Evolutionary conservation across 2,113 vertebrate genomes (phyloP).

Genomic region (Odontesthes bonariensis): DNA sequence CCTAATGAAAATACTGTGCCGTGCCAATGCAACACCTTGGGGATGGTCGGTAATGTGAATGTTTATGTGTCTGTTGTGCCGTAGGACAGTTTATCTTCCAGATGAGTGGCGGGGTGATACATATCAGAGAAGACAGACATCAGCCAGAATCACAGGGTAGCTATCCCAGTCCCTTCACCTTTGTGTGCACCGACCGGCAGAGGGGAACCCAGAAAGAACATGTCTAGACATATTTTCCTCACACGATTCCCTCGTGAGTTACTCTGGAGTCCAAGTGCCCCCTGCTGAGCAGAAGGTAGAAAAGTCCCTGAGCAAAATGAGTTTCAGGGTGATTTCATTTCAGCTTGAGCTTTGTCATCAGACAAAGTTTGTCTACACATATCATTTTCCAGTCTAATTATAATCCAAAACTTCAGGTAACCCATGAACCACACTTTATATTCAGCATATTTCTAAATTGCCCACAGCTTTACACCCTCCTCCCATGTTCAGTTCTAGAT

Average conservation of each 20-base stretch:
- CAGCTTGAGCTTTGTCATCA: constrained; percentile 32
- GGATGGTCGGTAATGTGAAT: constrained; percentile 33
- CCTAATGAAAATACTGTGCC: constrained; percentile 46
- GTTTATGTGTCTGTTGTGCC: constrained; percentile 30
- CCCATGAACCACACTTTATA: constrained; percentile 40
- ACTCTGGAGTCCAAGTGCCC: constrained; percentile 54
- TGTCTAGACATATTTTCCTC: constrained; percentile 32
- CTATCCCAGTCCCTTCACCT: constrained; percentile 50
- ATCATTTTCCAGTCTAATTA: constrained; percentile 35
- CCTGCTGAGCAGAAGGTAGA: constrained; percentile 59
- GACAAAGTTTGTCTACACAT: constrained; percentile 25
- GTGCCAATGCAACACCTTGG: constrained; percentile 47
- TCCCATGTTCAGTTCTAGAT: constrained; percentile 45
- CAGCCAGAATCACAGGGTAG: constrained; percentile 51
- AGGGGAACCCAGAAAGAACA: constrained; percentile 34
- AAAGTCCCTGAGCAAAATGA: constrained; percentile 19
- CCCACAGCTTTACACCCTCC: constrained; percentile 26
- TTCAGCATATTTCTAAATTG: constrained; percentile 46
- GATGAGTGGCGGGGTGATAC: constrained; percentile 52
- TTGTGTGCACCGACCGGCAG: constrained; percentile 14
- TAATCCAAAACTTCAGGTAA: constrained; percentile 41
- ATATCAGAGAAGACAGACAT: constrained; percentile 48
- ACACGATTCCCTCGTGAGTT: constrained; percentile 7
- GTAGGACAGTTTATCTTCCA: constrained; percentile 57
- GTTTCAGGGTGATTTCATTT: constrained; percentile 24